Base-by-base conservation (phyloP, 2,797 vertebrate species). In the Pseudochromis fuscus region DNA sequence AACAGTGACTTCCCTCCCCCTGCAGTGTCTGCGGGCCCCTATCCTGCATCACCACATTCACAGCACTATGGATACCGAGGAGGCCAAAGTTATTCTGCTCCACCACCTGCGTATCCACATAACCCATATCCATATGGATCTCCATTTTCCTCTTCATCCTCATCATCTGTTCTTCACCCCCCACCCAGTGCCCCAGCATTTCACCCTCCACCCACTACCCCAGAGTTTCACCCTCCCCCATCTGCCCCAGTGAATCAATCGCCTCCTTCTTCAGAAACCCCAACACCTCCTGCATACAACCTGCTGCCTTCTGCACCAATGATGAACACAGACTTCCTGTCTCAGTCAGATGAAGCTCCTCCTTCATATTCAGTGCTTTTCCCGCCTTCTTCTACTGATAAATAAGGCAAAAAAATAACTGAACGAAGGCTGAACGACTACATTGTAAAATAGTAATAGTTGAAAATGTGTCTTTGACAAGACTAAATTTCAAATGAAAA, bases 361-460 rank as follows among this genome's bases (percentile, higher is more conserved):
- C 91, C 89, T 6, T 48, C 82, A 10, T 92, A 92, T 66, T 59
- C 75, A 16, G 11, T 87, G 16, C 85, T 91, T 25, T 92, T 91
- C 58, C 86, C 87, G 0, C 57, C 85, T 4, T 42, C 77, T 23
- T 2, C 25, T 30, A 8, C 53, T 42, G 58, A 73, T 30, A 67
- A 49, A 0, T 28, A 70, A 69, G 46, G 50, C n/a, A n/a, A n/a
- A n/a, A 35, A 78, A 88, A 37, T 75, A 72, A 77, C 10, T 46
- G 12, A 31, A 30, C 19, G 9, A 56, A 35, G 21, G 13, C 9
- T 18, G 24, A 15, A 18, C 55, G 35, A 48, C 31, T 49, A 18
- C 19, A 38, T 37, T 35, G 33, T 35, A 35, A 33, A 35, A 10
- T 13, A 35, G 11, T 35, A 35, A 35, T 13, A 13, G 33, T 13